Conservation (phyloP, 2,113 vertebrate genomes). For the Bubalus kerabau region DNA sequence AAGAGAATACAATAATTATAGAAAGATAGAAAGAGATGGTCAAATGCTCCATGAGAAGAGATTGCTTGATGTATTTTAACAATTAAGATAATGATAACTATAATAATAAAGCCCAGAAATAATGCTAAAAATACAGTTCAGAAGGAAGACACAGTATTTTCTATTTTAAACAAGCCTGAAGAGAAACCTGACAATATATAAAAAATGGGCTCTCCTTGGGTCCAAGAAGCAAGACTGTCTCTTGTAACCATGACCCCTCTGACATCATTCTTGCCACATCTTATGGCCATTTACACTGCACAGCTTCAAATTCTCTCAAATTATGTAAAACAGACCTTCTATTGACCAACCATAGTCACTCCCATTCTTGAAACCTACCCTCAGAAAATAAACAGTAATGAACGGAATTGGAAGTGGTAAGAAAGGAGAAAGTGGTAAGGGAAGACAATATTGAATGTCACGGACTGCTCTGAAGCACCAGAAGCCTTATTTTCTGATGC, state of each 20-base stretch:
- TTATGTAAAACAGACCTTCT: neutral
- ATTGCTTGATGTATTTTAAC: neutral
- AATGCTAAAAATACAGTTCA: neutral
- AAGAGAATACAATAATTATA: neutral
- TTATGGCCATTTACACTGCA: neutral
- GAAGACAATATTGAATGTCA: neutral
- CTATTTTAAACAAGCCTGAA: neutral
- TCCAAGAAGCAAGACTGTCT: neutral
- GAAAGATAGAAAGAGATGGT: neutral
- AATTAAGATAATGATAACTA: neutral
- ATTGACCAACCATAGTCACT: neutral
- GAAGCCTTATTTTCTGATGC: neutral
- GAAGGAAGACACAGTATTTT: neutral
- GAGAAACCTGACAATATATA: neutral
- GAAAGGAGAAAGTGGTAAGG: neutral
- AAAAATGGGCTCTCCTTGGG: neutral
- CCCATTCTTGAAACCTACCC: neutral
- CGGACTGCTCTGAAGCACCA: neutral
- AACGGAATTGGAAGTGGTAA: neutral
- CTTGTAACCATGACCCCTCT: neutral
- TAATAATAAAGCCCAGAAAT: neutral
- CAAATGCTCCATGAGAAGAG: neutral
- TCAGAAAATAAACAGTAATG: neutral
- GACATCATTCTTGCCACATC: neutral
- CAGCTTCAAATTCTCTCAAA: neutral